A percentile compares a stretch with the other conserved stretches of the same genome.
phyloP scores from a whole-genome alignment of 2,113 vertebrate genomes.

The Protobothrops flavoviridis region DNA sequence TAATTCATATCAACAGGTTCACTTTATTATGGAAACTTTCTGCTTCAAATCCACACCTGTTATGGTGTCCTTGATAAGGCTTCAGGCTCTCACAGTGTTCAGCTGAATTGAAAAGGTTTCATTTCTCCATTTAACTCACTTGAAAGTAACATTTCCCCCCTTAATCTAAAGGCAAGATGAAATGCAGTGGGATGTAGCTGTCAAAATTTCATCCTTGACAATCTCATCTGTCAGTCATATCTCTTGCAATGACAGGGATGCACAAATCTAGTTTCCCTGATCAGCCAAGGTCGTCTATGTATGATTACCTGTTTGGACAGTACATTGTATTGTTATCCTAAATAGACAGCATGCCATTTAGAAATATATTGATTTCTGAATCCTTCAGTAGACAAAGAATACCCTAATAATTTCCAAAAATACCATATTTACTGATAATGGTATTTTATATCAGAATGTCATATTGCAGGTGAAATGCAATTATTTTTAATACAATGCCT shows the following conservation, averaged over 20 bases:
- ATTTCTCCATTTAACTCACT: too few species aligned
- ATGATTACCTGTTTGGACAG: background rate
- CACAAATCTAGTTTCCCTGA: background rate
- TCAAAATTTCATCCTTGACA: too few species aligned
- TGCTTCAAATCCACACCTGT: too few species aligned
- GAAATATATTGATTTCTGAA: background rate
- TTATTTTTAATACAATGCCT: background rate
- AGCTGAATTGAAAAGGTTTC: too few species aligned
- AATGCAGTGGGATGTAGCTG: too few species aligned
- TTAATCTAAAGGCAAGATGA: too few species aligned
- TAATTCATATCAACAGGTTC: too few species aligned
- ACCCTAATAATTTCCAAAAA: background rate
- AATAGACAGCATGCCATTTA: background rate
- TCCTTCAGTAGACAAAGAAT: background rate
- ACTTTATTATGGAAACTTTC: too few species aligned
- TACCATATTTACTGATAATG: background rate
- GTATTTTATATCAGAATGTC: background rate
- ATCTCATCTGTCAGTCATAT: background rate
- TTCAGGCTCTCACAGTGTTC: too few species aligned
- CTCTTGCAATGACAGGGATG: background rate
- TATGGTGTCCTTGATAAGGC: too few species aligned
- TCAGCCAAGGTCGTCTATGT: background rate
- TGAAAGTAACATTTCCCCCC: too few species aligned
- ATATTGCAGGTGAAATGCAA: background rate
- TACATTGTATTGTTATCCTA: background rate